Evolutionary conservation across 2,888 invertebrate species (phyloP).

Genomic region (Scrobipalpa costella): DNA sequence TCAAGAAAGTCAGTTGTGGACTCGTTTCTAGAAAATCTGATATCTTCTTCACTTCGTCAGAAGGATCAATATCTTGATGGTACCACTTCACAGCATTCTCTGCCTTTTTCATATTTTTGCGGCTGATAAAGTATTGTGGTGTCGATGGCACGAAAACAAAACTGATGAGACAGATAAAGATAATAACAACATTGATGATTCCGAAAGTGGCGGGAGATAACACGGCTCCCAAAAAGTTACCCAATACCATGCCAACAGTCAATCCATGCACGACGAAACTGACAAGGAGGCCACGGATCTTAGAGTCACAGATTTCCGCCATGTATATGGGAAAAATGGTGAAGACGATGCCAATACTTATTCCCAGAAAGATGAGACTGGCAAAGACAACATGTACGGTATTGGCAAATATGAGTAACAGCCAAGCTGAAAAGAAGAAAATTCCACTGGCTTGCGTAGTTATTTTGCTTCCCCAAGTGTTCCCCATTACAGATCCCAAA

Average conservation of each 20-base stretch:
- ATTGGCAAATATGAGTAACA: not conserved
- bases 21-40: not conserved
- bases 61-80: not conserved
- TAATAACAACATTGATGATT: not conserved
- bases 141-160: not conserved
- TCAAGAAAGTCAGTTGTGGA: not conserved
- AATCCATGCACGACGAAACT: not conserved
- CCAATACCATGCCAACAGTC: not conserved
- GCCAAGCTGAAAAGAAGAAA: not conserved
- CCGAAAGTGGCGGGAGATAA: not conserved
- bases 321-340: not conserved
- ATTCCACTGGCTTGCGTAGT: not conserved
- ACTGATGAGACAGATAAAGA: not conserved
- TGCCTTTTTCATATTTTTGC: not conserved
- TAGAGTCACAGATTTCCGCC: not conserved
- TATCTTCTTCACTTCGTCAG: not conserved
- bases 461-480: not conserved
- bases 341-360: not conserved
- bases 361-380: not conserved
- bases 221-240: not conserved
- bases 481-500: not conserved
- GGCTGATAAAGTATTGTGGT: not conserved
- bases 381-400: not conserved
- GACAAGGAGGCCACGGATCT: not conserved
- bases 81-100: not conserved